Evolutionary conservation across 64 coral and sea anemone species (phyloP), one percentile per base, ranked within the genome.

Genomic region (Orbicella faveolata): DNA sequence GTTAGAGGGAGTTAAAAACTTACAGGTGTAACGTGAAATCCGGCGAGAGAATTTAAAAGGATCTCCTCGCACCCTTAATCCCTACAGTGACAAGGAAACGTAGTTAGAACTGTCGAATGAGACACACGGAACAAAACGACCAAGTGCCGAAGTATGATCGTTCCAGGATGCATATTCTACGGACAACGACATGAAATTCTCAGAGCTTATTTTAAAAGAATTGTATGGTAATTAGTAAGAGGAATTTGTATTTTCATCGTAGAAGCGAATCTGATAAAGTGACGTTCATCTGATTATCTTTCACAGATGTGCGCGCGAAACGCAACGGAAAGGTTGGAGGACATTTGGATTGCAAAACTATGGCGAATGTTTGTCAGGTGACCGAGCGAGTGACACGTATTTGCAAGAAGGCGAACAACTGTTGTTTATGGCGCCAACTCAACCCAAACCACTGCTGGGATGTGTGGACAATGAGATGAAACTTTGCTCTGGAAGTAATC

Each of bases 321-420:
- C 78, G 41, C 91, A 87, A 17, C 78, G 87, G 36, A 93, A 93
- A 33, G 94, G 89, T 16, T 95, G 78, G 66, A 93, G 77, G 6
- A 91, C 94, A 23, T 99, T 99, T 63, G 96, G 90, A 34, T 79
- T 99, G 9, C 96, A 99, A 36, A 95, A 95, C 67, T 93, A 93
- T 79, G 96, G 96, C 7, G 96, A 99, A 23, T 99, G 96, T 70
- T 92, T 95, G 62, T 99, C 96, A n/a, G 96, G 96, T 86, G 91
- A 92, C 13, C 77, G 84, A 34, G 94, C 83, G 16, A 67, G 61
- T 30, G 91, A 95, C 26, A 93, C 96, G 3, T 99, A 90, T 54
- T 93, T 86, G 53, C 82, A 99, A 52, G 96, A 99, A 88, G 96
- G 96, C 23, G 90, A 95, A 65, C 94, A 93, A 39, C 88, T 93